Conservation (phyloP, 2,113 vertebrate species). For the Hymenochirus boettgeri region DNA sequence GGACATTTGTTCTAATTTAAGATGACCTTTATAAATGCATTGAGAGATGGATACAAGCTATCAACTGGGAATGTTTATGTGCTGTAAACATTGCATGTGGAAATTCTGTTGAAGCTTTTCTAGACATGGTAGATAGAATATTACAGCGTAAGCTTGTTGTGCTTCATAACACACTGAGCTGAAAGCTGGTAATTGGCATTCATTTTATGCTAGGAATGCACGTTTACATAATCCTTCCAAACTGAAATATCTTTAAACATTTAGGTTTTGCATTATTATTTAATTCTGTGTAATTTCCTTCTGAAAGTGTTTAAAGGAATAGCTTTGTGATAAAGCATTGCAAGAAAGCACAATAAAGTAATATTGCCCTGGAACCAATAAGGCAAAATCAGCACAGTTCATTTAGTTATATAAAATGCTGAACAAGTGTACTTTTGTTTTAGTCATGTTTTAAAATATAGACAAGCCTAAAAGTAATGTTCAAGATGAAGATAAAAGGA, state of each 20-base stretch:
- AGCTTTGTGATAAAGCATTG: no score
- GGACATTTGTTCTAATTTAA: conserved; percentile 59
- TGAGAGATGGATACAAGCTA: conserved; percentile 48
- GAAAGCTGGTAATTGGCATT: conserved; percentile 44
- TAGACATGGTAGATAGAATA: conserved; percentile 44
- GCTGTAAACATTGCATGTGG: conserved; percentile 44
- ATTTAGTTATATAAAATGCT: no score
- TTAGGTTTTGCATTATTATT: not conserved
- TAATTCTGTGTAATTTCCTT: not conserved
- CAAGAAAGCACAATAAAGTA: no score
- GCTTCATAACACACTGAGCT: conserved; percentile 24
- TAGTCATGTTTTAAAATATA: no score
- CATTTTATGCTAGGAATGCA: conserved; percentile 38
- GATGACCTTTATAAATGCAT: conserved; percentile 51
- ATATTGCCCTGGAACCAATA: no score
- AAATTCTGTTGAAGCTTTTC: conserved; percentile 42
- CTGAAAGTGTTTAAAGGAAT: no score
- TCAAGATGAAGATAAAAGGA: no score
- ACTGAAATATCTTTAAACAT: not conserved
- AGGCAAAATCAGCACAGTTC: no score
- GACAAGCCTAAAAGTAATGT: no score
- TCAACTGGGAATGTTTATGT: conserved; percentile 46
- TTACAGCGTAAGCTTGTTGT: conserved; percentile 47
- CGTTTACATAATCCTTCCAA: conserved; percentile 15
- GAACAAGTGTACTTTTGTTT: no score